Percentiles rank a stretch among this genome's conserved stretches.
phyloP scores from a whole-genome alignment of 2,797 vertebrate species.

The Scleropages formosus region DNA sequence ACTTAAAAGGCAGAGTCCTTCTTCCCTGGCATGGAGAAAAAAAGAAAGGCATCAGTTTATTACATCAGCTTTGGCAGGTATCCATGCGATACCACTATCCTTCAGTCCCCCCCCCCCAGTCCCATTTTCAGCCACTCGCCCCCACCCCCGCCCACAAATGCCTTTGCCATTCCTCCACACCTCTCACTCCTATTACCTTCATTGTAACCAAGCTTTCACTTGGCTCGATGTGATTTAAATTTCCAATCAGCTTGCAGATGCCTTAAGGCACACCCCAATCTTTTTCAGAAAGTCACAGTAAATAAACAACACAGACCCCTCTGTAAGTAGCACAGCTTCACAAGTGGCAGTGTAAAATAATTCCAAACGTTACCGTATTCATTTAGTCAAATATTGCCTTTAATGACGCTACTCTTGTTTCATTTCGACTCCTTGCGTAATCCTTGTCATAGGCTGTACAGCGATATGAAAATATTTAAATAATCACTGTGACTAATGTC shows the following conservation, averaged over 20 bases:
- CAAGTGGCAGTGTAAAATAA: neutral
- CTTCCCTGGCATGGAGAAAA: slow-evolving; percentile 69
- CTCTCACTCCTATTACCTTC: slow-evolving; percentile 17
- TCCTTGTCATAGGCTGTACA: no score
- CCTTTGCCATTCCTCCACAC: slow-evolving; percentile 14
- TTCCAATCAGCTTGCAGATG: slow-evolving; percentile 2
- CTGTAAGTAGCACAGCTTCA: neutral
- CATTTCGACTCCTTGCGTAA: neutral
- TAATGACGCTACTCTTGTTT: neutral
- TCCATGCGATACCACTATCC: slow-evolving; percentile 65
- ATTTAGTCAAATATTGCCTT: neutral
- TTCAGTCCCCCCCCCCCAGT: slow-evolving; percentile 39
- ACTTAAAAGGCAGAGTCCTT: slow-evolving; percentile 73
- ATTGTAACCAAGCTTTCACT: slow-evolving; percentile 25
- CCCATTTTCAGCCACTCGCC: slow-evolving; percentile 30
- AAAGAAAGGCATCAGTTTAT: slow-evolving; percentile 78
- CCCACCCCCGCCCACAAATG: neutral
- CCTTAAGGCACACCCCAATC: neutral
- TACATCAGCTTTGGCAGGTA: slow-evolving; percentile 80
- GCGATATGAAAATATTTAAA: no score
- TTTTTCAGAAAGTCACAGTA: slow-evolving; percentile 5
- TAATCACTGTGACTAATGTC: no score
- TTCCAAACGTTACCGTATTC: neutral
- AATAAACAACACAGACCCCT: neutral
- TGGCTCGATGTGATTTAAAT: slow-evolving; percentile 26